phyloP scores from a whole-genome alignment of 1,140 invertebrate species.

The Aphelinus atriplicis region DNA sequence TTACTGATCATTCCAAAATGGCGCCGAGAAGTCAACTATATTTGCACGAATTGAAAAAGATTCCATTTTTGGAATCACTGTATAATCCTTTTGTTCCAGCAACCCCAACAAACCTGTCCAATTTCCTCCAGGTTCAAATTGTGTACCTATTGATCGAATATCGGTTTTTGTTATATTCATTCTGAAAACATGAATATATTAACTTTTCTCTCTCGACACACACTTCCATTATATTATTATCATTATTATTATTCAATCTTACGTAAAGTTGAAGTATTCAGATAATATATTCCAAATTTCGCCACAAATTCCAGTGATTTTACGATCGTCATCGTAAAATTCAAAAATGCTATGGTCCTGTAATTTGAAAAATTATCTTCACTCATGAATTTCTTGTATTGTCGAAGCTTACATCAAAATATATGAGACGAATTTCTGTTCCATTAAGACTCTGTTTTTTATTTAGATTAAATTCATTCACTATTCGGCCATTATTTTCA shows the following conservation, averaged over 20 bases:
- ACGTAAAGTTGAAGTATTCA: slow-evolving; percentile 44
- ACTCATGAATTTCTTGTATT: not conserved
- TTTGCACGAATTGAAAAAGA: not conserved
- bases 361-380: too few relatives aligned
- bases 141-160: not conserved
- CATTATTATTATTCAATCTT: not conserved
- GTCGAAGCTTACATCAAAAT: slow-evolving; percentile 1
- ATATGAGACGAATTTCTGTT: not conserved
- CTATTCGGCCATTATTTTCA: not conserved
- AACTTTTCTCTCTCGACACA: too few relatives aligned
- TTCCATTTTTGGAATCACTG: slow-evolving; percentile 3
- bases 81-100: not conserved
- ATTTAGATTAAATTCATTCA: not conserved
- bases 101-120: not conserved
- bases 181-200: slow-evolving; percentile 8
- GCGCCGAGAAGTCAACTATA: not conserved
- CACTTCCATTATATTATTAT: too few relatives aligned
- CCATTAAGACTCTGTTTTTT: slow-evolving; percentile 5
- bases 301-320: slow-evolving; percentile 39
- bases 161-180: slow-evolving; percentile 1
- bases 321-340: slow-evolving; percentile 42
- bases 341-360: slow-evolving; percentile 34
- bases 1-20: slow-evolving; percentile 21
- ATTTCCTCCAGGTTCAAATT: not conserved
- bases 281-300: slow-evolving; percentile 43